A percentile compares a stretch with the other conserved stretches of the same genome.
These are phyloP conservation scores for Xiphydria camelus DNA, from an alignment of 2,888 invertebrate species.

Conservation along the genomic window DNA sequence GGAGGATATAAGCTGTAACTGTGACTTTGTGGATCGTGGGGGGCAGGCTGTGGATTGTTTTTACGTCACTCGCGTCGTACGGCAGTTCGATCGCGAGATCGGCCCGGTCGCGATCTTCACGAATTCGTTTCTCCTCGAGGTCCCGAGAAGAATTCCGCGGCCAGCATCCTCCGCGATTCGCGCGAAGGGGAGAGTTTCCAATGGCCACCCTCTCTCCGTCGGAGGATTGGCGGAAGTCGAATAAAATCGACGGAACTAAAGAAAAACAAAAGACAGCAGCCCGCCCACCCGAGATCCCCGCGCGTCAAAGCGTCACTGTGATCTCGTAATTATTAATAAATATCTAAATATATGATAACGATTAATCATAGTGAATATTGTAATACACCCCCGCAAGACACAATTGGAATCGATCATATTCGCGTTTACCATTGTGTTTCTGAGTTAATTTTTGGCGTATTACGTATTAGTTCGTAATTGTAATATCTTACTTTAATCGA, in stretches of 20 bases:
- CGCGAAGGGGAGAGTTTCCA: background rate
- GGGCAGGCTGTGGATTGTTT: conserved; percentile 48
- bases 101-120: no score
- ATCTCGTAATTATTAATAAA: conserved; percentile 58
- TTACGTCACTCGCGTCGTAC: no score
- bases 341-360: conserved; percentile 53
- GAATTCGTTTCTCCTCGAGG: no score
- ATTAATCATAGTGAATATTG: conserved; percentile 55
- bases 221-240: background rate
- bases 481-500: conserved; percentile 22
- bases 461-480: conserved; percentile 38
- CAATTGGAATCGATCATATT: conserved; percentile 21
- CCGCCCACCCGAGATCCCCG: conserved; percentile 57
- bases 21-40: conserved; percentile 58
- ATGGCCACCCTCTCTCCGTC: no score
- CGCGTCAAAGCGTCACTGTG: conserved; percentile 59
- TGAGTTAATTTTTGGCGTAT: conserved; percentile 20
- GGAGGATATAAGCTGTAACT: conserved; percentile 55
- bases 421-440: conserved; percentile 25
- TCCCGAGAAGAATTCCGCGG: no score
- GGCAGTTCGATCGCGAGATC: no score
- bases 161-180: no score
- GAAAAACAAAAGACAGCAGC: conserved; percentile 40
- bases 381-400: conserved; percentile 30
- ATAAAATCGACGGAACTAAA: background rate